Base-by-base conservation (phyloP, 1,140 invertebrate genomes). In the Leptinotarsa undecemlineata region DNA sequence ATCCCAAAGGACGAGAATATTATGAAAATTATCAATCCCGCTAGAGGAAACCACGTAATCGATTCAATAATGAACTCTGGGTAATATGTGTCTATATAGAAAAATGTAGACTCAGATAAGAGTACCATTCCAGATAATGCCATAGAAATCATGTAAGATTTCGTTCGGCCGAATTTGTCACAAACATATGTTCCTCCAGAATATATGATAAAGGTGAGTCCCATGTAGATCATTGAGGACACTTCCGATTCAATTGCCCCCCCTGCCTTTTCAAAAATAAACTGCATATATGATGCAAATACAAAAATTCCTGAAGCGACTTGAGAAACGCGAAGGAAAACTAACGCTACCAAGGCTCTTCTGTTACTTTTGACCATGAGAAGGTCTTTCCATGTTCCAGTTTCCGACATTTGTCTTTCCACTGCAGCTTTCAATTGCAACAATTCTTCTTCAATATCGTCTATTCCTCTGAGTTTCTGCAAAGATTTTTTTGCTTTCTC, bases 151-250 rank as follows among this genome's bases (percentile, higher is more conserved):
- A 80, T 68, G 33, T 79, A 72, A 13, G 78, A 69, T 20, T 77
- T 77, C 67, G 66, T 76, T 21, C 80, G 69, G 17, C 80, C 80
- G 3, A 75, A 70, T 62, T 20, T 57, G 15, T 77, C 76, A 71
- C 93, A 91, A 61, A 92, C 81, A 47, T 47, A 20, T 19, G 74
- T 21, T 19, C 68, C 71, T 26, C 94, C 90, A 57, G 89, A 85
- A 0, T 90, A 90, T 17, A 96, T 91, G 3, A 94, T 96, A 3
- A 93, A 85, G 77, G 91, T 90, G 20, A 91, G 81, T 3, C 83
- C 82, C 1, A 82, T 83, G 11, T 89, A 85, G 1, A 81, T 81
- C 2, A 77, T 67, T 4, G 76, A 76, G 21, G 68, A 70, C 20
- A 51, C 51, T 26, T 51, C 62, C 19, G 76, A 57, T n/a, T 81